Base-by-base conservation (phyloP, 2,113 vertebrate genomes). In the Phalacrocorax carbo region DNA sequence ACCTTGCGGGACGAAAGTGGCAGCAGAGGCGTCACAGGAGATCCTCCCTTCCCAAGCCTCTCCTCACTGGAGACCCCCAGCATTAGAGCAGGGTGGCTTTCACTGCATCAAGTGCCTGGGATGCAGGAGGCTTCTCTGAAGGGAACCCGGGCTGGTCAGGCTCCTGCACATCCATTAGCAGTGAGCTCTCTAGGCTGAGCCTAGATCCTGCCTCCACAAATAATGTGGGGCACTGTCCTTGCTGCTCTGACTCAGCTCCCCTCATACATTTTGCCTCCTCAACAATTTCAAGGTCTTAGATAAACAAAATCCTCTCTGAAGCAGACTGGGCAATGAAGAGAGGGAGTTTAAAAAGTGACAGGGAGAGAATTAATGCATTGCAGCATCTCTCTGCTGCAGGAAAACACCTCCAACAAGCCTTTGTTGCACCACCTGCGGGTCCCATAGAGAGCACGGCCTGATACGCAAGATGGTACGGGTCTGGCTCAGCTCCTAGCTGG, bases 181-280 rank as follows among this genome's bases (percentile, higher is more conserved):
- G 38, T 38, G 38, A 38, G 38, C 12, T 57, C 34, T 16, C 27
- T 54, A n/a, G 10, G 42, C 8, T 17, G 32, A 78, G 16, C 34
- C 48, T 34, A 4, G 6, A 1, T 18, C 55, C 82, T 44, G 29
- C 36, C 70, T 34, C 72, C 38, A 65, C 29, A 73, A 64, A 54
- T 16, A 19, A 46, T 0, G 0, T 30, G n/a, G 38, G 44, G 10
- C n/a, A 48, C 48, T 1, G 2, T 57, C 65, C 54, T 36, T 40
- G 17, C 30, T 58, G 51, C 68, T 60, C 46, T 54, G n/a, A 30
- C 49, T 84, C 32, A 14, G 29, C 15, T 69, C 46, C 36, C 36
- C 26, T 70, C 46, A 18, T 2, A 21, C 3, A 2, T 48, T 91
- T 91, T 77, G 42, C 44, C 38, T 83, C 68, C 52, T 68, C 36